Conservation (phyloP, 2,113 vertebrate genomes). For the Tympanuchus pallidicinctus region DNA sequence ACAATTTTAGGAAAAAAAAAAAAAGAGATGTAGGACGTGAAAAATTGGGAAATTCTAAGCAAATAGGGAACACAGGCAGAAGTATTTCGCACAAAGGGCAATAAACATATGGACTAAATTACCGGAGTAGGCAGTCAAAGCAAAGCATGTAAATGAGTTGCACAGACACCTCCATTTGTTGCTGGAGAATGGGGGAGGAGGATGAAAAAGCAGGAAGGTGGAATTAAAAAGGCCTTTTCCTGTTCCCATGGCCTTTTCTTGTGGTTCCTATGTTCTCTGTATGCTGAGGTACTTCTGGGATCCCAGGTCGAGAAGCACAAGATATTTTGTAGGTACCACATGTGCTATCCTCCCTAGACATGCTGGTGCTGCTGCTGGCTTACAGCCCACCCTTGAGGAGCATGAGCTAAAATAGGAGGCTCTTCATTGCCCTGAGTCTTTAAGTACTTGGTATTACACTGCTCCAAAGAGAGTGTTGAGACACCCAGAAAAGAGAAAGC, state of each 20-base stretch:
- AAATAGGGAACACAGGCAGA: slow-evolving; percentile 31
- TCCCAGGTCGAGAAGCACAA: neutral
- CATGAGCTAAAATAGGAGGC: neutral
- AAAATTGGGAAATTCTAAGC: slow-evolving; percentile 62
- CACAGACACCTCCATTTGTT: slow-evolving; percentile 53
- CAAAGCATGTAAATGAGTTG: slow-evolving; percentile 70
- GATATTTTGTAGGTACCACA: neutral
- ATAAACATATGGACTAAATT: slow-evolving; percentile 75
- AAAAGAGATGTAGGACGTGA: neutral
- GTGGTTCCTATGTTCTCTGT: neutral
- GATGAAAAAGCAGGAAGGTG: slow-evolving; percentile 19
- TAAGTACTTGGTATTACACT: neutral
- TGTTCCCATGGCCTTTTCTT: slow-evolving; percentile 1
- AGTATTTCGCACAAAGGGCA: slow-evolving; percentile 51
- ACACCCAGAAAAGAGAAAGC: rapidly evolving
- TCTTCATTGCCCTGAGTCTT: neutral
- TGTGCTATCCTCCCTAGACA: neutral
- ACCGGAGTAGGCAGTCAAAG: slow-evolving; percentile 47
- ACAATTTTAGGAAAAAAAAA: neutral
- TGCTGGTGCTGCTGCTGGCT: neutral
- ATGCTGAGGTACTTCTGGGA: neutral
- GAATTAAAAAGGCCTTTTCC: slow-evolving; percentile 30
- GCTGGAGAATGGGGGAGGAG: neutral
- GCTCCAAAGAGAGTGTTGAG: neutral
- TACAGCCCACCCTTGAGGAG: neutral